phyloP scores from a whole-genome alignment of 2,888 invertebrate species.

The Drosophila quinaria region DNA sequence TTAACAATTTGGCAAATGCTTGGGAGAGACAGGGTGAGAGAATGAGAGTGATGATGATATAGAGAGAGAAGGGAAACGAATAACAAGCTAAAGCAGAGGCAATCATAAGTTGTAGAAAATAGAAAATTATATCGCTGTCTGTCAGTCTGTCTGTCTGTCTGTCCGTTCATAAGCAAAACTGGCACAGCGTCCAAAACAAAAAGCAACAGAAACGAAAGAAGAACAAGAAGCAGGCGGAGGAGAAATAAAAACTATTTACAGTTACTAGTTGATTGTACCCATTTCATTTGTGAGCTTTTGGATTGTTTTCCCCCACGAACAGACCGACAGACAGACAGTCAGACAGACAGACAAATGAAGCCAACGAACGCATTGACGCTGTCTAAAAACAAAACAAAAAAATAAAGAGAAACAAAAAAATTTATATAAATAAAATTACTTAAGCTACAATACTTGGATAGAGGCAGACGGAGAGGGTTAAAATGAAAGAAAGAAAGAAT shows the following conservation, averaged over 20 bases:
- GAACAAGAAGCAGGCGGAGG: slow-evolving; percentile 35
- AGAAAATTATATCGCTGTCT: slow-evolving; percentile 70
- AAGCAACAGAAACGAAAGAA: slow-evolving; percentile 34
- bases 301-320: slow-evolving; percentile 71
- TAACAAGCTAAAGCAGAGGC: slow-evolving; percentile 29
- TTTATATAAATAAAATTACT: slow-evolving; percentile 29
- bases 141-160: slow-evolving; percentile 7
- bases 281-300: slow-evolving; percentile 79
- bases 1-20: slow-evolving; percentile 42
- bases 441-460: too few relatives aligned
- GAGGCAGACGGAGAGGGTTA: too few relatives aligned
- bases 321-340: slow-evolving; percentile 53
- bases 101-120: slow-evolving; percentile 71
- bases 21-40: background rate
- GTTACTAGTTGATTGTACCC: slow-evolving; percentile 82
- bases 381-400: slow-evolving; percentile 56
- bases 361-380: slow-evolving; percentile 76
- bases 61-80: slow-evolving; percentile 6
- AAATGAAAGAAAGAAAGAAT: slow-evolving; percentile 14
- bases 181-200: slow-evolving; percentile 56
- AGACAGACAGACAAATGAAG: slow-evolving; percentile 67
- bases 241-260: slow-evolving; percentile 72
- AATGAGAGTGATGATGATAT: background rate
- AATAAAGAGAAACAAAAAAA: slow-evolving; percentile 37
- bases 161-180: slow-evolving; percentile 52